phyloP scores from a whole-genome alignment of 2,113 vertebrate genomes.

The chimpanzee (Pan troglodytes) region NHGRI_mPanTro3-v2.1_pri NC_072414.2:51527501-51528000 shows the following conservation, averaged over 20 bases:
- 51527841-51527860: not conserved
- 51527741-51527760: not conserved
- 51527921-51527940: not conserved
- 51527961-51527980: not conserved
- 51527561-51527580: not conserved
- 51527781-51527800: not conserved
- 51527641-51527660: not conserved
- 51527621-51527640: not conserved
- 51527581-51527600: not conserved
- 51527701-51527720: not conserved
- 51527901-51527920: not conserved
- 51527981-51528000: not conserved
- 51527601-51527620: not conserved
- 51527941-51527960: not conserved
- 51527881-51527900: not conserved
- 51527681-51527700: not conserved
- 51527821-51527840: not conserved
- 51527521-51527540: not conserved
- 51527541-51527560: not conserved
- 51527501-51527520: not conserved
- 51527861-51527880: not conserved
- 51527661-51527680: not conserved
- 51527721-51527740: not conserved
- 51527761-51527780: not conserved
- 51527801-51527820: not conserved